Evolutionary conservation across 2,113 vertebrate genomes (phyloP).

Genomic region (Cairina moschata): DNA sequence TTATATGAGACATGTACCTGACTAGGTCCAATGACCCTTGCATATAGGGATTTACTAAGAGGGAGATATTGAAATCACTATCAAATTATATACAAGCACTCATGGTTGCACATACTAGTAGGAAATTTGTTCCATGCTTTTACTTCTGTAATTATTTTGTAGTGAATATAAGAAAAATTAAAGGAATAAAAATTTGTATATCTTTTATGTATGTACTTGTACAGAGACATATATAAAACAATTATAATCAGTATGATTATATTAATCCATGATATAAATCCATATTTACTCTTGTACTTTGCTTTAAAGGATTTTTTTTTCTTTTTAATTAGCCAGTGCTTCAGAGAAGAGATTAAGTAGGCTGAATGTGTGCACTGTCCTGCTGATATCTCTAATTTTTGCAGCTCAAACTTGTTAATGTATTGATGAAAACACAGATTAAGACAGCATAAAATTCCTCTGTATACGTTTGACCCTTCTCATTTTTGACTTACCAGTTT

Average conservation of each 20-base stretch:
- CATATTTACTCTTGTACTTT: background rate
- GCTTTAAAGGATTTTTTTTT: background rate
- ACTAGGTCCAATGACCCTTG: background rate
- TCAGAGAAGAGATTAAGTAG: background rate
- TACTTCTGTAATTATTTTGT: background rate
- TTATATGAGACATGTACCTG: background rate
- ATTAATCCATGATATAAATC: background rate
- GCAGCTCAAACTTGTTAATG: background rate
- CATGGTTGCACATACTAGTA: background rate
- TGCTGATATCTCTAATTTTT: background rate
- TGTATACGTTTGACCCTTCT: background rate
- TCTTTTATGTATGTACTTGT: background rate
- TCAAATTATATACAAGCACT: background rate
- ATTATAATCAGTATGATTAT: background rate
- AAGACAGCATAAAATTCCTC: background rate
- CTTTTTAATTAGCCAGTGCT: background rate
- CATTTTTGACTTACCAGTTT: background rate
- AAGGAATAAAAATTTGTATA: background rate
- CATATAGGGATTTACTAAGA: background rate
- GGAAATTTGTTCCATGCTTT: background rate
- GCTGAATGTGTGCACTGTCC: background rate
- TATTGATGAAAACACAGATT: background rate
- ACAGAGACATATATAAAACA: background rate
- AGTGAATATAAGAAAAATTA: background rate
- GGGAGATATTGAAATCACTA: background rate